Conservation (phyloP, 2,888 invertebrate species). For the Eupithecia insigniata region DNA sequence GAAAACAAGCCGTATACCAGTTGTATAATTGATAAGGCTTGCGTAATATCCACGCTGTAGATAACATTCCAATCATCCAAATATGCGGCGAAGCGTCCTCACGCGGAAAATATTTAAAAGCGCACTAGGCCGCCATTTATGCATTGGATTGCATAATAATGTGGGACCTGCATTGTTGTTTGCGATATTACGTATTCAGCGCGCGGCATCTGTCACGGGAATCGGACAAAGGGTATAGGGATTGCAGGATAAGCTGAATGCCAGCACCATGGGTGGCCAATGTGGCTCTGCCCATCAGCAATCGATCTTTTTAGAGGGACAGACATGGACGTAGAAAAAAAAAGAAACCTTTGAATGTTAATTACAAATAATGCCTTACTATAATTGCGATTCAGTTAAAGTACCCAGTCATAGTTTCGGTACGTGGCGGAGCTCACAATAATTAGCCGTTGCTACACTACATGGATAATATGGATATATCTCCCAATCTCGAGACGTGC, state of each 20-base stretch:
- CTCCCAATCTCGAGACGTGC: not conserved
- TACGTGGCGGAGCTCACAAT: not conserved
- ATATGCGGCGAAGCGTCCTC: slow-evolving; percentile 21
- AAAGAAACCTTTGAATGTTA: not conserved
- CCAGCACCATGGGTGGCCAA: slow-evolving; percentile 71
- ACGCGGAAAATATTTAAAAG: slow-evolving; percentile 26
- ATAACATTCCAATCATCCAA: slow-evolving; percentile 27
- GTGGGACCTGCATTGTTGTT: slow-evolving; percentile 49
- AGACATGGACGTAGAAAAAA: not conserved
- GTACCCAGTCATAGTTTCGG: not conserved
- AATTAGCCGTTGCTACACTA: not conserved
- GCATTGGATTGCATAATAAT: slow-evolving; percentile 68
- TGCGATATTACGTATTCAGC: slow-evolving; percentile 69
- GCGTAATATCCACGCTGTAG: slow-evolving; percentile 21
- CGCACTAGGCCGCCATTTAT: slow-evolving; percentile 58
- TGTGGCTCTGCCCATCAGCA: slow-evolving; percentile 26
- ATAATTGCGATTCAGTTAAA: not conserved
- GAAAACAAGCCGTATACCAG: slow-evolving; percentile 18
- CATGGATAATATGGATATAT: not conserved
- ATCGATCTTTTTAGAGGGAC: slow-evolving; percentile 43
- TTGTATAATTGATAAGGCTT: slow-evolving; percentile 32
- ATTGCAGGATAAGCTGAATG: slow-evolving; percentile 63
- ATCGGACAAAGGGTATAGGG: slow-evolving; percentile 66
- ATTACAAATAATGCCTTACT: not conserved
- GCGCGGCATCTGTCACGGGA: slow-evolving; percentile 70